Evolutionary conservation across 2,797 vertebrate species (phyloP).

Genomic region (Cetoscarus ocellatus): DNA sequence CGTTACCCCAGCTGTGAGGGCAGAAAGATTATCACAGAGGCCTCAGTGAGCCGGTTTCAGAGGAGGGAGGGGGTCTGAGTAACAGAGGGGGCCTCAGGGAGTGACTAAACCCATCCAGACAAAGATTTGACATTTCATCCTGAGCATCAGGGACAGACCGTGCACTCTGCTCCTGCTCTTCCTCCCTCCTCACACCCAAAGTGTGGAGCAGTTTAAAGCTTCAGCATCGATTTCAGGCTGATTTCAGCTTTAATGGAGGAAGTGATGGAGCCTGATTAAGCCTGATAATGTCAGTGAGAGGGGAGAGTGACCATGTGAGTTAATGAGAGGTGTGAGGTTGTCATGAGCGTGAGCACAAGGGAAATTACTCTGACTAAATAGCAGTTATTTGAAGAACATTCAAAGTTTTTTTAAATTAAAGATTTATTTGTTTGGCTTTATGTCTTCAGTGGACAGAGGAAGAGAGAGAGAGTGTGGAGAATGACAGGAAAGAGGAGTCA

Average conservation of each 20-base stretch:
- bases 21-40: conserved; percentile 55
- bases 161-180: conserved; percentile 15
- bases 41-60: conserved; percentile 35
- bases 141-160: neutral
- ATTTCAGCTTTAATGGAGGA: conserved; percentile 59
- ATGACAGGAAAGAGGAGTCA: too few relatives aligned
- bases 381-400: too few relatives aligned
- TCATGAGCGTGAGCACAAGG: too few relatives aligned
- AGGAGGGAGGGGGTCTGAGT: conserved; percentile 30
- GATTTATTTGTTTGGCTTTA: too few relatives aligned
- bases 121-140: conserved; percentile 46
- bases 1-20: conserved; percentile 33
- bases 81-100: conserved; percentile 47
- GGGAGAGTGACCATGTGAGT: too few relatives aligned
- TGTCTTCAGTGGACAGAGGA: too few relatives aligned
- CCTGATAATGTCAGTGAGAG: conserved; percentile 14
- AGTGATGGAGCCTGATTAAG: conserved; percentile 45
- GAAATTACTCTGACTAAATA: too few relatives aligned
- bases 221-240: conserved; percentile 50
- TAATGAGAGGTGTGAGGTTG: too few relatives aligned
- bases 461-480: too few relatives aligned
- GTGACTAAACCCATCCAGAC: conserved; percentile 51
- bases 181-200: conserved; percentile 6
- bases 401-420: too few relatives aligned
- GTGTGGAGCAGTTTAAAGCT: conserved; percentile 22